Base-by-base conservation (phyloP, 2,888 invertebrate species). In the Dendrolimus pini region DNA sequence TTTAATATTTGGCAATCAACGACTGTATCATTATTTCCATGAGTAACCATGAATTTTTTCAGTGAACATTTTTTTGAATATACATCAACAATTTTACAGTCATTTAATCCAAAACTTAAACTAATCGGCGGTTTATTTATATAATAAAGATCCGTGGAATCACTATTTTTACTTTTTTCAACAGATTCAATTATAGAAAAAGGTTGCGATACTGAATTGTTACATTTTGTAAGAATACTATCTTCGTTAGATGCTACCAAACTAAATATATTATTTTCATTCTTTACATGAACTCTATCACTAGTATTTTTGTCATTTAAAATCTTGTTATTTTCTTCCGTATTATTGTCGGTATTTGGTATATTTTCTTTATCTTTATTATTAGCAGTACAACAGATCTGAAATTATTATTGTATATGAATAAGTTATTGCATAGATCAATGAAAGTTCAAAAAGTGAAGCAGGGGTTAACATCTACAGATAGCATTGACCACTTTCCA, bases 1-100 rank as follows among this genome's bases (percentile, higher is more conserved):
- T 84, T 83, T 9, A 74, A 53, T 2, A 88, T 57, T 62, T 83
- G 79, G 64, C 85, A 88, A 60, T 83, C 75, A 56, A 86, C 66
- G 59, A 70, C 71, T 7, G 77, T 72, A 41, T 70, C 59, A n/a
- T 72, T 69, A 61, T 80, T 62, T 14, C 71, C 65, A 58, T 73
- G 69, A 13, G 72, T 64, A 13, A 85, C 61, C 52, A 60, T 59
- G 30, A 87, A 64, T 63, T 77, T 75, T 63, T 78, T 83, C 14
- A 86, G 74, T 61, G 70, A 73, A 64, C 74, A 72, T 58, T 79
- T 79, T 62, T 73, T 80, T 56, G 83, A 71, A 60, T 66, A 75
- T n/a, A 89, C 64, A 63, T 84, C 69, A 52, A 87, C 60, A 59
- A 65, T 70, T 56, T 78, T 67, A 69, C 78, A 83, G 57, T 85